phyloP scores from a whole-genome alignment of 2,113 vertebrate species.

The Leptocoma aspasia region DNA sequence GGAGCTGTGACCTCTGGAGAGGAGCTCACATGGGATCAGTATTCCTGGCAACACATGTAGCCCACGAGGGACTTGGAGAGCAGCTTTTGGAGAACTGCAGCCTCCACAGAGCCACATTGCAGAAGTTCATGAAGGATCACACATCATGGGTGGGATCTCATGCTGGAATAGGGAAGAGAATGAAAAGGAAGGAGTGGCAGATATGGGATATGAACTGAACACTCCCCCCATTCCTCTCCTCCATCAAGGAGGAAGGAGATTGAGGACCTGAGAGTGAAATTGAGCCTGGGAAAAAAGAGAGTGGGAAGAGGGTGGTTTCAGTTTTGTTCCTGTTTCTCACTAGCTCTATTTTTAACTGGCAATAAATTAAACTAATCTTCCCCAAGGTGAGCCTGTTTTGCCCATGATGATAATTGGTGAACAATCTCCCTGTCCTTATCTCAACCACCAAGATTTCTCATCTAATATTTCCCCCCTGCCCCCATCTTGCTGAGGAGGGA shows the following conservation, averaged over 20 bases:
- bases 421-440: background rate
- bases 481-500: background rate
- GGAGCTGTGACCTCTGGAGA: background rate
- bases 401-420: background rate
- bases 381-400: background rate
- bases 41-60: background rate
- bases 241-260: background rate
- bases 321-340: background rate
- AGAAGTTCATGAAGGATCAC: background rate
- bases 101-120: fast-evolving
- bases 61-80: background rate
- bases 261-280: background rate
- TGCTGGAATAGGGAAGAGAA: background rate
- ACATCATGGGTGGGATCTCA: background rate
- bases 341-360: background rate
- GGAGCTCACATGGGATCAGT: fast-evolving
- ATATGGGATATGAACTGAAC: background rate
- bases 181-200: background rate
- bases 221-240: fast-evolving
- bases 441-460: background rate
- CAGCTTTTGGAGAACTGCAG: background rate
- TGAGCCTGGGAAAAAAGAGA: background rate
- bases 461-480: background rate
- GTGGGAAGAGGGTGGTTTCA: background rate
- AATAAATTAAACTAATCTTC: background rate